These are phyloP conservation scores for Drosophila histrio DNA, from an alignment of 2,888 invertebrate genomes.

Conservation along the genomic window DNA sequence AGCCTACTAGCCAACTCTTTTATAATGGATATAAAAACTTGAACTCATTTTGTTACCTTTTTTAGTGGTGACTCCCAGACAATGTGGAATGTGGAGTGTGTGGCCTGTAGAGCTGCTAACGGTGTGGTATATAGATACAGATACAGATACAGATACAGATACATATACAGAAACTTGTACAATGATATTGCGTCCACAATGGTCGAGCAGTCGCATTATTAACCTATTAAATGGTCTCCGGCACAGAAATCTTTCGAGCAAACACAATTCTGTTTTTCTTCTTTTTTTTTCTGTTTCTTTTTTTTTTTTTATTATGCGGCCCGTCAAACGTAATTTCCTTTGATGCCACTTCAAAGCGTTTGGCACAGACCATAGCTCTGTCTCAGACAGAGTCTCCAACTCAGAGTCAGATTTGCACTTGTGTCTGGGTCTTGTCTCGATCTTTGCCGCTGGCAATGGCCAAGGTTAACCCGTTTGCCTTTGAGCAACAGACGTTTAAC, in stretches of 20 bases:
- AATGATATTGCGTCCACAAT: conserved; percentile 21
- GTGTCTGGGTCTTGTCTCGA: conserved; percentile 21
- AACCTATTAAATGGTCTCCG: conserved; percentile 52
- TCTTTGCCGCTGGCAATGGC: conserved; percentile 29
- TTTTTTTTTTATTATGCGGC: conserved; percentile 14
- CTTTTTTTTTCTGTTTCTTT: neutral
- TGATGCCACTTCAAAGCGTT: conserved; percentile 18
- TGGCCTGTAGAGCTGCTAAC: conserved; percentile 13
- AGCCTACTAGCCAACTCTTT: neutral
- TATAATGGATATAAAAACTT: conserved; percentile 17
- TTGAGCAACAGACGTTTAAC: conserved; percentile 29
- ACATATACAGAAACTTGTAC: conserved; percentile 4
- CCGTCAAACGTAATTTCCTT: conserved; percentile 31
- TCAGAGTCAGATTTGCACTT: conserved; percentile 4
- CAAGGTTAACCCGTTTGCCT: conserved; percentile 57
- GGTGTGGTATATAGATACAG: conserved; percentile 19
- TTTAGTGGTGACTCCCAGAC: conserved; percentile 30
- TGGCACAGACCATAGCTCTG: conserved; percentile 5
- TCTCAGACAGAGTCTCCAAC: neutral
- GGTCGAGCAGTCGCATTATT: conserved; percentile 50
- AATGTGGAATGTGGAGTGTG: conserved; percentile 17
- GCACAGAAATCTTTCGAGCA: conserved; percentile 25
- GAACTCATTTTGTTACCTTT: conserved; percentile 46
- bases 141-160: conserved; percentile 9
- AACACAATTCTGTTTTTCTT: conserved; percentile 29